Conservation (phyloP, 2,113 vertebrate species). For the Kryptolebias marmoratus region DNA sequence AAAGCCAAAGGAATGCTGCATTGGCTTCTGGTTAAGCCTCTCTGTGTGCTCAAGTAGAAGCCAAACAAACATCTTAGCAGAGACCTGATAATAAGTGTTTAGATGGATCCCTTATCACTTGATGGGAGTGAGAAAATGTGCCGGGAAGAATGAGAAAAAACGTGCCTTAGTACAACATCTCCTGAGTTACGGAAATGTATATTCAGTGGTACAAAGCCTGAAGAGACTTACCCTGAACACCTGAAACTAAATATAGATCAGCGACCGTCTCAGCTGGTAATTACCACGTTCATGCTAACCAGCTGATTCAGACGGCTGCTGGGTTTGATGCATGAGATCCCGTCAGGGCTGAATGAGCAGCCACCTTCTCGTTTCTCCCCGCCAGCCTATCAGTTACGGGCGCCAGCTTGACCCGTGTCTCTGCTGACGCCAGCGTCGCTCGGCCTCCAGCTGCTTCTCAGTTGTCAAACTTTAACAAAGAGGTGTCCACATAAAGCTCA, state of each 20-base stretch:
- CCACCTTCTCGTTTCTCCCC: neutral
- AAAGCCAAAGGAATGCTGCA: too few species aligned
- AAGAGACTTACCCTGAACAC: neutral
- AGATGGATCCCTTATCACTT: neutral
- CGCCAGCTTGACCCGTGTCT: neutral
- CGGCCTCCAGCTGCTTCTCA: neutral
- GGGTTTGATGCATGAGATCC: neutral
- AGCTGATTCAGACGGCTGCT: neutral
- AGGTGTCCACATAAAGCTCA: neutral
- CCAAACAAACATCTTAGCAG: too few species aligned
- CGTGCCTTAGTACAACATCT: too few species aligned
- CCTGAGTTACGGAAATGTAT: neutral
- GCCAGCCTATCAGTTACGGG: neutral
- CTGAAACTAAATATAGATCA: conserved; percentile 6
- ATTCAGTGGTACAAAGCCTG: neutral
- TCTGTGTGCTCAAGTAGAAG: too few species aligned
- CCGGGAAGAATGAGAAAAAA: neutral
- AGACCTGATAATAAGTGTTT: too few species aligned
- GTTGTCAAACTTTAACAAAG: neutral
- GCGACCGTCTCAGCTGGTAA: neutral
- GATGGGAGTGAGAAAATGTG: neutral
- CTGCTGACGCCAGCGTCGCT: neutral
- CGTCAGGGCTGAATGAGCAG: neutral
- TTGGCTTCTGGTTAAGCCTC: too few species aligned
- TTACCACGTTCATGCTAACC: neutral